Evolutionary conservation across 2,888 invertebrate species (phyloP).

Genomic region (Drosophila fulvimacula): DNA sequence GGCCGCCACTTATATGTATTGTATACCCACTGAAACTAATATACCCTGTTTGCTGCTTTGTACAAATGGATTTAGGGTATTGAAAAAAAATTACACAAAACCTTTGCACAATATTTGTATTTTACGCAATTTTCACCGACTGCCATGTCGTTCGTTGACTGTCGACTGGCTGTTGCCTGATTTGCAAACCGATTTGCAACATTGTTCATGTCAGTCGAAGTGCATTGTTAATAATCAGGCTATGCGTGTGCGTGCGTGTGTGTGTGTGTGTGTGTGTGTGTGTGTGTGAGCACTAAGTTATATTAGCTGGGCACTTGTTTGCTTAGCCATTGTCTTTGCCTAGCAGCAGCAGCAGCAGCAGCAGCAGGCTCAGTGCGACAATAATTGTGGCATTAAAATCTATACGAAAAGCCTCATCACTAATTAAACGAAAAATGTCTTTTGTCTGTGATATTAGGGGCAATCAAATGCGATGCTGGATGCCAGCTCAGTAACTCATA

Average conservation of each 20-base stretch:
- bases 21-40: neutral
- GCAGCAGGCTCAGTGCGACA: conserved; percentile 68
- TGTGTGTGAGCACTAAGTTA: conserved; percentile 35
- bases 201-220: conserved; percentile 75
- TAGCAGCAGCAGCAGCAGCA: conserved; percentile 39
- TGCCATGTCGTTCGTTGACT: conserved; percentile 45
- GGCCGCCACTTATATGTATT: neutral
- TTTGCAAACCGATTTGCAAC: conserved; percentile 77
- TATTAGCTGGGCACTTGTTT: conserved; percentile 50
- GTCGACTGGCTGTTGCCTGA: conserved; percentile 54
- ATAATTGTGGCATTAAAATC: conserved; percentile 72
- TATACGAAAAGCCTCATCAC: conserved; percentile 42
- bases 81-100: conserved; percentile 19
- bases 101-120: conserved; percentile 78
- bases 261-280: neutral
- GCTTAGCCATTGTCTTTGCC: conserved; percentile 58
- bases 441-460: conserved; percentile 5
- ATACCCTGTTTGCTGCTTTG: neutral
- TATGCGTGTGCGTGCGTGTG: conserved; percentile 11
- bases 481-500: neutral
- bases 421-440: conserved; percentile 61
- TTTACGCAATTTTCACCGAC: conserved; percentile 80
- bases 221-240: conserved; percentile 71
- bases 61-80: conserved; percentile 4
- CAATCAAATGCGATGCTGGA: neutral